Evolutionary conservation across 2,797 vertebrate species (phyloP), one percentile per base, ranked within the genome.

Genomic region (Vipera latastei): DNA sequence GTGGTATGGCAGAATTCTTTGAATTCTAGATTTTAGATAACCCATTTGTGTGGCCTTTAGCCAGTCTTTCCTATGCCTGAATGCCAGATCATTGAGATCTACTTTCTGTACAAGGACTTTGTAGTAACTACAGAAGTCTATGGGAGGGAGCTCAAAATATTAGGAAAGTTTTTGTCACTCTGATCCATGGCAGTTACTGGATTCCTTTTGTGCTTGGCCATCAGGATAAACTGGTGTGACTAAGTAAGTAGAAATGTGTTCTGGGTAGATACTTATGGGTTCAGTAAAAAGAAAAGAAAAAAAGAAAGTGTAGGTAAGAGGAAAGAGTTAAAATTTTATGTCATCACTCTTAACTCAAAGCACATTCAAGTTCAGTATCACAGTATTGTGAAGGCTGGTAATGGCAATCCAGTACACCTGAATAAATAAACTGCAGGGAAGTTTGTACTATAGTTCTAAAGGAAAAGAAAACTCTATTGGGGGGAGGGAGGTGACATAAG

Each of bases 271-370:
- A 93, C 90, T 95, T 93, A 73, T 90, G 95, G 60, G 90, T 92
- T 94, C 94, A 89, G 44, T 26, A n/a, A n/a, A 51, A 94, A 91
- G 91, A 96, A 95, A 95, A 57, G 93, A 94, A 93, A 94, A 92
- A 95, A 65, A 92, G 95, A 92, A 91, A 89, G 48, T 94, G 92
- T 11, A 59, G 89, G 91, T 94, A 94, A 95, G 22, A 96, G 94
- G 94, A 97, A 97, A 94, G 96, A 96, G 95, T 96, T 97, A 96
- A 97, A 97, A 94, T 97, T 93, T 95, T 1, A 2, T 96, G 94
- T 96, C 96, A 97, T 96, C 95, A 93, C 91, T 91, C 94, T 95
- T 95, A 96, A 97, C 94, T 95, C 95, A 96, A 95, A 97, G 57
- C 87, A 14, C 13, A 96, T 95, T 95, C 92, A 95, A 94, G 89